Base-by-base conservation (phyloP, 2,797 vertebrate species). In the Acanthurus leucopareius region DNA sequence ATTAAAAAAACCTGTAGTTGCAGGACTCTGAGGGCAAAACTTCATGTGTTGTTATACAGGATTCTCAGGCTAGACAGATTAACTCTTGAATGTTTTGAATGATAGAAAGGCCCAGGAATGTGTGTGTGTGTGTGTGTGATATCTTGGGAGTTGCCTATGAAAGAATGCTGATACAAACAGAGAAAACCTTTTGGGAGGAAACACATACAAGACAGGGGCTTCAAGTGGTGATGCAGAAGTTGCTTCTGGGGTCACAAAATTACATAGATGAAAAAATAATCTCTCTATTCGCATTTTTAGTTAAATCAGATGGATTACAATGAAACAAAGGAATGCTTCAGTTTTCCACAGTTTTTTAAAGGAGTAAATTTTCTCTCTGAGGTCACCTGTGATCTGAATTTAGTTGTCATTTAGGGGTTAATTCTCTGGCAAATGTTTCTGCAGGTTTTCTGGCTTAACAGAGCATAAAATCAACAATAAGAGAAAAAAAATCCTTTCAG, bases 41-140 rank as follows among this genome's bases (percentile, higher is more conserved):
- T 47, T 53, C 32, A 32, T 28, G 28, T 25, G 22, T 25, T 22
- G 42, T 40, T 52, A 35, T 16, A 16, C 44, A 66, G 80, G 80
- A 74, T 77, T 73, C 53, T 73, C 44, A 56, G 32, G 52, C 67
- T 57, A 58, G 10, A 49, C 53, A 62, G 68, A 63, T 72, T 28
- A 66, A 66, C 25, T 32, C 14, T 38, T 67, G 40, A 44, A 45
- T 62, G 15, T 77, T 73, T 48, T 40, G 17, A 69, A 38, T 68
- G 60, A 72, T 51, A 73, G 44, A 75, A 66, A 71, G 64, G 58
- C 58, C 35, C 14, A 9, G 63, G 78, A 79, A 79, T 32, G 32
- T 32, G 32, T 32, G 32, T 32, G 32, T 59, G 71, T 35, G 71
- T 73, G 56, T 65, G 57, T 42, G 25, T 65, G 61, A 48, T 72